Conservation (phyloP, 2,113 vertebrate genomes). For the Chrysochloris asiatica region DNA sequence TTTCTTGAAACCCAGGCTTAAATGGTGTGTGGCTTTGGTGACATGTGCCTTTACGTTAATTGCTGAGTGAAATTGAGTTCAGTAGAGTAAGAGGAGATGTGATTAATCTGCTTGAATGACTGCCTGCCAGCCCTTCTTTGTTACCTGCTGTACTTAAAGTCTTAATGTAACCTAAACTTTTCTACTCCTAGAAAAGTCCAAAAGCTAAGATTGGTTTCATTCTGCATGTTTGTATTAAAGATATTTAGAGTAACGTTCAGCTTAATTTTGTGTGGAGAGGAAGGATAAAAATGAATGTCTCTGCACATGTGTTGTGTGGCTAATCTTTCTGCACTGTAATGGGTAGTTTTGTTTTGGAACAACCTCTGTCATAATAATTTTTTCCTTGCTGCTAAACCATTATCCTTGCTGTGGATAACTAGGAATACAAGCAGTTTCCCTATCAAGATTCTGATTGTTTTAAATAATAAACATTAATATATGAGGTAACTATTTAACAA, state of each 20-base stretch:
- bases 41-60: not conserved
- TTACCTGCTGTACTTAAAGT: not conserved
- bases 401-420: not conserved
- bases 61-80: not conserved
- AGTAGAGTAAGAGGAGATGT: too few species aligned
- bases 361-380: too few species aligned
- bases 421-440: not conserved
- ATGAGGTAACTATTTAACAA: not conserved
- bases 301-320: too few species aligned
- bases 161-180: not conserved
- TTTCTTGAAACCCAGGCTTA: not conserved
- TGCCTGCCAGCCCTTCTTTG: accelerated
- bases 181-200: not conserved
- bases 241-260: not conserved
- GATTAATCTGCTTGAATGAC: not conserved
- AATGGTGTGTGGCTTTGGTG: not conserved
- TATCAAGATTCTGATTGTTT: too few species aligned
- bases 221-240: not conserved
- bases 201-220: not conserved
- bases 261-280: not conserved
- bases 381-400: not conserved
- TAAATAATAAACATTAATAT: not conserved
- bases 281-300: not conserved
- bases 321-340: too few species aligned
- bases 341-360: too few species aligned